phyloP scores from a whole-genome alignment of 2,797 vertebrate species.

The Pitangus sulphuratus region DNA sequence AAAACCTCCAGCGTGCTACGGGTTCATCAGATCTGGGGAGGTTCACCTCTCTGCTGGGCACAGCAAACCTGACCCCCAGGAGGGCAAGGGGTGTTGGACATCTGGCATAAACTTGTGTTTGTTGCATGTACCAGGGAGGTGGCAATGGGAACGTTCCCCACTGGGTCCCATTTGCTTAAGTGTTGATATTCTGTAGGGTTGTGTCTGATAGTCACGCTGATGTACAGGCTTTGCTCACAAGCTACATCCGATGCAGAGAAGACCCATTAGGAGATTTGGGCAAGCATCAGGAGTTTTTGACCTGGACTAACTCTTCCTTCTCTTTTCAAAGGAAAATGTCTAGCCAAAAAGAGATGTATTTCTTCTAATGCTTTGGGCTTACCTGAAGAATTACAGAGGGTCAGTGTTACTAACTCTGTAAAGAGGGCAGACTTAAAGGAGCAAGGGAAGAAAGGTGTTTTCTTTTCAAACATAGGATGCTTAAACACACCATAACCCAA shows the following conservation, averaged over 20 bases:
- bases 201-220: neutral
- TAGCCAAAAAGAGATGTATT: neutral
- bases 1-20: neutral
- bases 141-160: neutral
- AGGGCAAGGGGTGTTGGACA: neutral
- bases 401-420: neutral
- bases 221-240: neutral
- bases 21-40: neutral
- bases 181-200: neutral
- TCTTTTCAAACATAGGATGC: neutral
- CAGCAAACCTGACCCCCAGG: neutral
- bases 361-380: neutral
- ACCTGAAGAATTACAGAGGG: neutral
- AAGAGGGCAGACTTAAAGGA: slow-evolving; percentile 1
- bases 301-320: neutral
- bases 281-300: neutral
- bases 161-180: neutral
- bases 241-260: neutral
- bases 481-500: neutral
- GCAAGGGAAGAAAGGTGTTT: neutral
- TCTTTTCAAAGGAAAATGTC: neutral
- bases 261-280: neutral
- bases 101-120: neutral
- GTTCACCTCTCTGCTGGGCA: neutral
- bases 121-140: neutral